Percentiles rank a stretch among this genome's conserved stretches.
Evolutionary conservation across 2,888 invertebrate genomes (phyloP).

Genomic region (Hofmannophila pseudospretella): DNA sequence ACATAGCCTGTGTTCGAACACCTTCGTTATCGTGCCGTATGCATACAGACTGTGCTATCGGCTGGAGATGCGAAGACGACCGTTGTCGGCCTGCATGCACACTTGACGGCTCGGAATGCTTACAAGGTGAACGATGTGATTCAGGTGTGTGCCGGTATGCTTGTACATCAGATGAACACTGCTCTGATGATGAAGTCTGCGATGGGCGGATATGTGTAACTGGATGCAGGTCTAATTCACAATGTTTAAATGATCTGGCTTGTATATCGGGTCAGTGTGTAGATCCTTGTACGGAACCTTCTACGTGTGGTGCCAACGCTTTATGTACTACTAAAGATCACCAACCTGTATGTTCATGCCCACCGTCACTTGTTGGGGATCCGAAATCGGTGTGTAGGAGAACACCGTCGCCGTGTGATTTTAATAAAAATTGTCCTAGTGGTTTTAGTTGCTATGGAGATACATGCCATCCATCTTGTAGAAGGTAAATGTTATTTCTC

Average conservation of each 20-base stretch:
- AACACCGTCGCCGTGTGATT: conserved; percentile 80
- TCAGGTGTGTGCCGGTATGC: conserved; percentile 89
- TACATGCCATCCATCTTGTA: conserved; percentile 86
- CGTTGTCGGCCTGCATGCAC: conserved; percentile 89
- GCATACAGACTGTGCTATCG: conserved; percentile 85
- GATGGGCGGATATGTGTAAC: conserved; percentile 86
- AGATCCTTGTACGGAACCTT: conserved; percentile 86
- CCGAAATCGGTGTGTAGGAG: conserved; percentile 85
- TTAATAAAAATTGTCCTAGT: conserved; percentile 82
- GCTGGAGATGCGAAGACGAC: conserved; percentile 84
- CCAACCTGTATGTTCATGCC: conserved; percentile 85
- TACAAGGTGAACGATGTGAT: conserved; percentile 88
- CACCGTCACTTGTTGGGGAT: conserved; percentile 84
- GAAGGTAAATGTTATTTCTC: conserved; percentile 76
- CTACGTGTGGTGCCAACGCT: conserved; percentile 91
- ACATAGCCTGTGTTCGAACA: conserved; percentile 90
- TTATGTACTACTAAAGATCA: conserved; percentile 84
- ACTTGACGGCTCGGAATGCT: conserved; percentile 82
- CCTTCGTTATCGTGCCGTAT: conserved; percentile 86
- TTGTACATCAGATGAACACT: conserved; percentile 91
- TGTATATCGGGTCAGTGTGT: conserved; percentile 89
- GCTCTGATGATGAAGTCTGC: conserved; percentile 91
- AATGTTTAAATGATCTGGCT: conserved; percentile 84
- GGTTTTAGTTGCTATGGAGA: conserved; percentile 87
- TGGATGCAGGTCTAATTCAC: conserved; percentile 89